Conservation (phyloP, 2,888 invertebrate species). For the Megaustenia siamemsis region DNA sequence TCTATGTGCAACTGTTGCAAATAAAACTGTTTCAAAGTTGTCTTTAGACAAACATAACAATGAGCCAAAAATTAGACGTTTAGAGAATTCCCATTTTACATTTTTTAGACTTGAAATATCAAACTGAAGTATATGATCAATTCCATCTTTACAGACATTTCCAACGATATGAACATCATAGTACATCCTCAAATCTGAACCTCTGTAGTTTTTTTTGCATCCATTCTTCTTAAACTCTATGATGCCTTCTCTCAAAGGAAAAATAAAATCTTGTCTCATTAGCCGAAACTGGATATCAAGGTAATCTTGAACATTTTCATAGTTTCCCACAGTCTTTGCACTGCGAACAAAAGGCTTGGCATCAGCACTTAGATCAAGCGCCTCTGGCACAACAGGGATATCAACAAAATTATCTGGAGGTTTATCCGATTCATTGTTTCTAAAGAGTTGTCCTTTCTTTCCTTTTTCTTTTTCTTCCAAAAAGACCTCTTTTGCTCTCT, state of each 20-base stretch:
- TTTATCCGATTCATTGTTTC: conserved; percentile 65
- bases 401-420: conserved; percentile 81
- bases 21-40: conserved; percentile 85
- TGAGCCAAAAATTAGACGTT: conserved; percentile 86
- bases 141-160: conserved; percentile 65
- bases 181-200: conserved; percentile 61
- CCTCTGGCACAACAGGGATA: conserved; percentile 77
- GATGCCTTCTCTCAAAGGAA: conserved; percentile 87
- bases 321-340: conserved; percentile 85
- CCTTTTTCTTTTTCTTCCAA: conserved; percentile 44
- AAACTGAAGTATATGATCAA: conserved; percentile 70
- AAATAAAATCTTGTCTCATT: conserved; percentile 89
- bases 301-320: conserved; percentile 86
- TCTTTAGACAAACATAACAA: conserved; percentile 87
- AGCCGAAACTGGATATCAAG: conserved; percentile 88
- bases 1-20: conserved; percentile 83
- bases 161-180: conserved; percentile 69
- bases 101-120: conserved; percentile 58
- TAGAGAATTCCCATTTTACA: conserved; percentile 81
- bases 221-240: conserved; percentile 80
- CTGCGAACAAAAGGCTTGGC: conserved; percentile 82
- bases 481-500: conserved; percentile 1
- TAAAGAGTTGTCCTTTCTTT: neutral
- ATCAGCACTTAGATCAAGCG: conserved; percentile 74
- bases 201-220: conserved; percentile 1